Evolutionary conservation across 2,888 invertebrate genomes (phyloP), one percentile per base, ranked within the genome.

Genomic region (Brachypterus glaber): DNA sequence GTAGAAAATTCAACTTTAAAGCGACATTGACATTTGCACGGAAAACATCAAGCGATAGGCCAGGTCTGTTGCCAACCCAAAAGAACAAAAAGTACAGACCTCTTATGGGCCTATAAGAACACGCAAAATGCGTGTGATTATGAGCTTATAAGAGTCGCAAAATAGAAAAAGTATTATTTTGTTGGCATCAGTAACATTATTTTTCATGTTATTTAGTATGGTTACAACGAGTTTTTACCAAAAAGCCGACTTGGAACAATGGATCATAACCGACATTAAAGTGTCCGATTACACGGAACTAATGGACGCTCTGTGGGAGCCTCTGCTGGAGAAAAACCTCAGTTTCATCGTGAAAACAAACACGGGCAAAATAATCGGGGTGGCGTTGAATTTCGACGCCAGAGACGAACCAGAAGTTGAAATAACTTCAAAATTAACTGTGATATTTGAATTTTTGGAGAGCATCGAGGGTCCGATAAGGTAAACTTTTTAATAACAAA

Each of bases 211-310:
- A 66, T 63, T 17, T 60, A 88, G 88, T 40, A 87, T 89, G 67
- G 81, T 90, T 43, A 81, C 84, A 1, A 76, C 80, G 3, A 89
- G 89, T 57, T 90, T 90, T 66, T 84, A 83, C 62, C 76, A 77
- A 54, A 90, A 89, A 64, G 89, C 88, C 0, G 89, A 90, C 57
- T 58, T 91, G 50, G 90, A 90, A 55, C 76, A 77, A 57, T 87
- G 82, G 74, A 60, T 88, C 11, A 76, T 77, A 44, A 78, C 82
- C 2, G 76, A 79, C 40, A 77, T 87, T 12, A 64, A 71, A 5
- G 69, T 74, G 4, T 62, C 68, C 0, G 86, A 88, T 59, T 89
- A 88, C 60, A 70, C 69, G 11, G 74, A 76, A 18, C 66, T 87
- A 31, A 67, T 89, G 45, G 69, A 74, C 35, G 72, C 73, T 2